phyloP scores from a whole-genome alignment of 2,113 vertebrate species.

The Pitta sordida region DNA sequence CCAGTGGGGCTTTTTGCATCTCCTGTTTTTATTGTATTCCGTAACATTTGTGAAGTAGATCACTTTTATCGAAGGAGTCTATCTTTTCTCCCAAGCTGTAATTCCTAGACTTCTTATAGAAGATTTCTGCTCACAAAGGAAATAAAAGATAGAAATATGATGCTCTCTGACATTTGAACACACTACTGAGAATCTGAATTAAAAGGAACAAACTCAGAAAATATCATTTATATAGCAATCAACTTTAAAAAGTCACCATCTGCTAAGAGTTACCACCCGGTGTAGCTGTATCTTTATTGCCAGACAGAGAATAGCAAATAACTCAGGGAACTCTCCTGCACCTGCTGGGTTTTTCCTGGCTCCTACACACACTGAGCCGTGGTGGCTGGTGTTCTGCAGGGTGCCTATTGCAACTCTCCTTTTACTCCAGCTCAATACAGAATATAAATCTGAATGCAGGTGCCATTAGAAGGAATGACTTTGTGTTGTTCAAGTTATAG shows the following conservation, averaged over 20 bases:
- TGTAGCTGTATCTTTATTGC: constrained; percentile 6
- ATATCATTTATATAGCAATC: constrained; percentile 15
- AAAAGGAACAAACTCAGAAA: constrained; percentile 38
- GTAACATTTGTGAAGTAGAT: constrained; percentile 31
- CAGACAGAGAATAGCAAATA: constrained; percentile 6
- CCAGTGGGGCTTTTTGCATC: constrained; percentile 9
- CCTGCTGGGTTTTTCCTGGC: constrained; percentile 10
- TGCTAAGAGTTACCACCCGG: constrained; percentile 28
- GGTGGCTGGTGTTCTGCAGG: neutral
- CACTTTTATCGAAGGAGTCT: neutral
- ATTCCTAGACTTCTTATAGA: constrained; percentile 18
- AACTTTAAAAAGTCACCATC: constrained; percentile 48
- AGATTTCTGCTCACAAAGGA: constrained; percentile 44
- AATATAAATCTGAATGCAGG: neutral
- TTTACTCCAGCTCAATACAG: neutral
- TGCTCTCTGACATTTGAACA: constrained; percentile 34
- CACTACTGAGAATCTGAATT: constrained; percentile 4
- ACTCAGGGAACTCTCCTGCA: neutral
- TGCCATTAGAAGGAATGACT: neutral
- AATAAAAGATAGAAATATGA: constrained; percentile 40
- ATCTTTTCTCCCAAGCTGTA: constrained; percentile 6
- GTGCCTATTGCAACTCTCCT: neutral
- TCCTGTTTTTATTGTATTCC: constrained; percentile 11
- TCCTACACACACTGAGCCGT: fast-evolving
- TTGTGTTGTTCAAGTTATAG: neutral